phyloP scores from a whole-genome alignment of 2,888 invertebrate species.

The Diploptera punctata region DNA sequence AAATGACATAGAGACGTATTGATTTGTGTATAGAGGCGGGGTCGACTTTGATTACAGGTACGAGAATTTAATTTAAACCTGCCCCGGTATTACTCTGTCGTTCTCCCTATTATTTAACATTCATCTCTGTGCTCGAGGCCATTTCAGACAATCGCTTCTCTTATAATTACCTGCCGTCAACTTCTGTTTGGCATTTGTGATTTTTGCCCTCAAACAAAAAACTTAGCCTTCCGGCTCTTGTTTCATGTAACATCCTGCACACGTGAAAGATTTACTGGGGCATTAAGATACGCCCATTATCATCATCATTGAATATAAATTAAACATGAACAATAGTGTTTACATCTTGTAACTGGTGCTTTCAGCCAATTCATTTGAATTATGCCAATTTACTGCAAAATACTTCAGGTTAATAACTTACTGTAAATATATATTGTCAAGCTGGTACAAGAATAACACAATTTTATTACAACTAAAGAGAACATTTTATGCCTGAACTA shows the following conservation, averaged over 20 bases:
- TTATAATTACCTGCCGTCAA: background rate
- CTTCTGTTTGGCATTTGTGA: background rate
- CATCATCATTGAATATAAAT: background rate
- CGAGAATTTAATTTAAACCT: background rate
- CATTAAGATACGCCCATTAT: background rate
- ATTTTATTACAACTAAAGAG: too few species aligned
- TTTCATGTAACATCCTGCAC: background rate
- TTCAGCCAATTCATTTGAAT: too few species aligned
- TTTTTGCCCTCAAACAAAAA: slow-evolving; percentile 1
- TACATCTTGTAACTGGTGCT: too few species aligned
- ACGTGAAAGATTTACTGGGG: background rate
- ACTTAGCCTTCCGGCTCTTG: background rate
- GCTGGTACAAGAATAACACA: too few species aligned
- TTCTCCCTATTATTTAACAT: too few species aligned
- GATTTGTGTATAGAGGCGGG: background rate
- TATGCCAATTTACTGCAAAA: too few species aligned
- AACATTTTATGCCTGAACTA: too few species aligned
- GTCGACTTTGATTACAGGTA: background rate
- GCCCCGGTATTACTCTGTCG: background rate
- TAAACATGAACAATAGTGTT: too few species aligned
- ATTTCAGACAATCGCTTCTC: background rate
- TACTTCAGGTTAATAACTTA: too few species aligned
- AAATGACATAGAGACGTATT: background rate
- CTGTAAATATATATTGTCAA: too few species aligned
- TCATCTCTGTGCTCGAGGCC: background rate